Evolutionary conservation across 2,113 vertebrate species (phyloP), one percentile per base, ranked within the genome.

Genomic region (Microtus oregoni): DNA sequence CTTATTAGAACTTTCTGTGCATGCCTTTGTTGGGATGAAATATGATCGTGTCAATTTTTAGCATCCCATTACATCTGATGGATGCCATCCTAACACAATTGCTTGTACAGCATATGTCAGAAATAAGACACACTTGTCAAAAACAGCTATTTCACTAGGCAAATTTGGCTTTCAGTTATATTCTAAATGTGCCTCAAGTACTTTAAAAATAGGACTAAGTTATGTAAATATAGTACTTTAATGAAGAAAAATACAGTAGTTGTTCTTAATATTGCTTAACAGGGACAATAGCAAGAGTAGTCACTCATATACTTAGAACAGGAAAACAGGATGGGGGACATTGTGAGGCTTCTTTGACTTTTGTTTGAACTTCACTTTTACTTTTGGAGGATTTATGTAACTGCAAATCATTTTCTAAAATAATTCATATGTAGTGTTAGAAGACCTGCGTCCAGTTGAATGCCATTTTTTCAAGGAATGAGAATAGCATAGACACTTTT

Each of bases 21-120:
- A 75, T 95, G 72, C 90, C 68, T 96, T 95, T 67, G 92, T 87
- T 87, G 92, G 92, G 79, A 96, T 96, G 93, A 97, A 97, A 97
- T 97, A 96, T 77, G 95, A 92, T 92, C 61, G 68, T 47, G 38
- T 67, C 90, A 86, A 86, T 94, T 92, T 98, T 96, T 94, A 96
- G 86, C 90, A 85, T 94, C 63, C 95, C 89, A 95, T 96, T 96
- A 91, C 92, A 77, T 93, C 86, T 95, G 95, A 96, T 50, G 92
- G 55, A 86, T 89, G 67, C 92, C 90, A 95, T 63, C 88, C 72
- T 97, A 94, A 96, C 82, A 95, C 61, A 94, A 85, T 79, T 94
- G 92, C 94, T 97, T 95, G 86, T 94, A 96, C 24, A 93, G 90
- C 77, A 87, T 88, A 61, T 94, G 90, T 97, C 93, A 94, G 92